phyloP scores from a whole-genome alignment of 2,797 vertebrate genomes.

The Naso thynnoides region DNA sequence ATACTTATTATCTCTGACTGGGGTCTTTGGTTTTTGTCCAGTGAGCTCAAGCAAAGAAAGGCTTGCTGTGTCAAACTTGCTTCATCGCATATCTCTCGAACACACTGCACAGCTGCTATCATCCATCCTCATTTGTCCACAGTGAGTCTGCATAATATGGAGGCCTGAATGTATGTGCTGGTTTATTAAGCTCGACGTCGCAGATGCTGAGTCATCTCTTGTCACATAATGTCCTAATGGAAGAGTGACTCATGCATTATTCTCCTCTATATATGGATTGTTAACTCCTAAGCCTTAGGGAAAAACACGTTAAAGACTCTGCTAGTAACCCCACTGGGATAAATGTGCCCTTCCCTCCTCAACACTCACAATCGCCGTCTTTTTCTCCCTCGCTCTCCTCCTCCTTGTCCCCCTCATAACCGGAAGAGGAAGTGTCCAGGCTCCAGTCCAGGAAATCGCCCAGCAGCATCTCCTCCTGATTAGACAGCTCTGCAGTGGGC shows the following conservation, averaged over 20 bases:
- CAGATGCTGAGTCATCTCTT: slow-evolving; percentile 41
- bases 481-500: slow-evolving; percentile 94
- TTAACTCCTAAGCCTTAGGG: slow-evolving; percentile 26
- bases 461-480: slow-evolving; percentile 93
- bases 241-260: slow-evolving; percentile 47
- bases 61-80: too few species aligned
- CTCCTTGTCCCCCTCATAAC: slow-evolving; percentile 94
- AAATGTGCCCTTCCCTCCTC: not conserved
- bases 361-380: slow-evolving; percentile 89
- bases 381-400: slow-evolving; percentile 93
- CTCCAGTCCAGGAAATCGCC: slow-evolving; percentile 97
- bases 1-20: too few species aligned
- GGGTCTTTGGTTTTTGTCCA: too few species aligned
- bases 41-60: too few species aligned
- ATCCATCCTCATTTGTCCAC: slow-evolving; percentile 27
- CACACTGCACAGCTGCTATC: not conserved
- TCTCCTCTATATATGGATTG: slow-evolving; percentile 16
- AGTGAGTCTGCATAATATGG: not conserved
- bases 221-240: slow-evolving; percentile 25
- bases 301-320: slow-evolving; percentile 4
- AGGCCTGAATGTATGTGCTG: slow-evolving; percentile 12
- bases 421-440: slow-evolving; percentile 91
- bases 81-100: not conserved
- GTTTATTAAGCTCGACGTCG: slow-evolving; percentile 13
- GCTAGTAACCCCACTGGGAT: slow-evolving; percentile 10